phyloP scores from a whole-genome alignment of 1,140 invertebrate species.

The Dreissena rostriformis region DNA sequence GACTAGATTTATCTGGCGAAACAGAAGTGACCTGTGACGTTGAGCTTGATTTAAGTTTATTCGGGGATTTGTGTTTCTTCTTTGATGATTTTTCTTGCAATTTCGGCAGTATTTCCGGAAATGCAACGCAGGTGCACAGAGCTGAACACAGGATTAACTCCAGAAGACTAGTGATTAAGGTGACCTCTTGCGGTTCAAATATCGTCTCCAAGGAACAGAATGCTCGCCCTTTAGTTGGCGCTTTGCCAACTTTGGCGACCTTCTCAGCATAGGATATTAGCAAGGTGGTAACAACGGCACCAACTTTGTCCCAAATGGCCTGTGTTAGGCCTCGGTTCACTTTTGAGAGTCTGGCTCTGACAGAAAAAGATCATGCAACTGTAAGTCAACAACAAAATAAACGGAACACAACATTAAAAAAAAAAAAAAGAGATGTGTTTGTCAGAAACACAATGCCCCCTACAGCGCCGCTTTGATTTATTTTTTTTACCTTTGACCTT shows the following conservation, averaged over 20 bases:
- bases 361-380: slow-evolving; percentile 3
- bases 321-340: slow-evolving; percentile 58
- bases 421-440: no score
- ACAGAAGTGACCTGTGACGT: slow-evolving; percentile 5
- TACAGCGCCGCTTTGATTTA: no score
- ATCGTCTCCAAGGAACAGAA: neutral
- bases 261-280: slow-evolving; percentile 56
- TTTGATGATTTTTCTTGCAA: slow-evolving; percentile 31
- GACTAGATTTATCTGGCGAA: neutral
- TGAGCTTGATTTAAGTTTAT: slow-evolving; percentile 34
- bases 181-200: slow-evolving; percentile 55
- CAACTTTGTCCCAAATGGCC: slow-evolving; percentile 61
- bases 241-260: slow-evolving; percentile 22
- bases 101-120: slow-evolving; percentile 47
- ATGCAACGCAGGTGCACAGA: slow-evolving; percentile 58
- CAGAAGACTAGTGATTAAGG: slow-evolving; percentile 53
- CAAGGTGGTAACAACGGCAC: slow-evolving; percentile 37
- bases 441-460: no score
- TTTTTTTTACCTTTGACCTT: no score
- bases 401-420: neutral
- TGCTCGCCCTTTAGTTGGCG: neutral
- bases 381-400: neutral
- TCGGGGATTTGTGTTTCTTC: slow-evolving; percentile 24
- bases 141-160: slow-evolving; percentile 59
- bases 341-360: slow-evolving; percentile 54